These are phyloP conservation scores for Ascidia mentula DNA, from an alignment of 23 tunicate genomes.

Conservation along the genomic window DNA sequence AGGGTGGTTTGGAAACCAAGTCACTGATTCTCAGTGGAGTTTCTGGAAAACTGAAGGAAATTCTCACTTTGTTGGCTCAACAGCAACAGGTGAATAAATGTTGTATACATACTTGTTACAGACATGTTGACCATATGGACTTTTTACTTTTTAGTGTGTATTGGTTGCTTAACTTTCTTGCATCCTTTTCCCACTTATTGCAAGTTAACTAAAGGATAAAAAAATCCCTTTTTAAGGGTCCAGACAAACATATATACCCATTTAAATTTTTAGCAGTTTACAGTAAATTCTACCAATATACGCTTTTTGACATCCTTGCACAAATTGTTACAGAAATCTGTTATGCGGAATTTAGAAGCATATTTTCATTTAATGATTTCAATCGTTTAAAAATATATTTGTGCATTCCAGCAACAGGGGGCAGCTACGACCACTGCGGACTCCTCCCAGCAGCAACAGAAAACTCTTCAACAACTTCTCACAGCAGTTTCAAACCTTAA, in stretches of 20 bases:
- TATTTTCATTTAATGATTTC: too few species aligned
- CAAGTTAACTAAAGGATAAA: too few species aligned
- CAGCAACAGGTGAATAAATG: conserved; percentile 59
- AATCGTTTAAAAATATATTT: neutral
- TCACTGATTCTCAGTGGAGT: conserved; percentile 73
- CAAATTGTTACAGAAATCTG: too few species aligned
- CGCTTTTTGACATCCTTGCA: too few species aligned
- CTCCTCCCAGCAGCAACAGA: conserved; percentile 33
- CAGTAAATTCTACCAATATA: too few species aligned
- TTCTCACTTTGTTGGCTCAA: conserved; percentile 51
- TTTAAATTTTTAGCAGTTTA: neutral
- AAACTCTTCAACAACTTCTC: conserved; percentile 46
- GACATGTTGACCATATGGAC: too few species aligned
- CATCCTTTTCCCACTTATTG: too few species aligned
- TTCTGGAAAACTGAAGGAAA: conserved; percentile 76
- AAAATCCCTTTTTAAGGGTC: too few species aligned
- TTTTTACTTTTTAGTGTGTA: too few species aligned
- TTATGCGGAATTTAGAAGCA: too few species aligned
- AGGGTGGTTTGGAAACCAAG: conserved; percentile 49
- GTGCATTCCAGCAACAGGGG: conserved; percentile 6
- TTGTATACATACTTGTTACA: neutral
- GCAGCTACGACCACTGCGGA: neutral
- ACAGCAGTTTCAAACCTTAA: conserved; percentile 46
- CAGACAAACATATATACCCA: too few species aligned
- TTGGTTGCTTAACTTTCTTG: too few species aligned